These are phyloP conservation scores for Pangasianodon gigas DNA, from an alignment of 2,113 vertebrate genomes.

Conservation along the genomic window DNA sequence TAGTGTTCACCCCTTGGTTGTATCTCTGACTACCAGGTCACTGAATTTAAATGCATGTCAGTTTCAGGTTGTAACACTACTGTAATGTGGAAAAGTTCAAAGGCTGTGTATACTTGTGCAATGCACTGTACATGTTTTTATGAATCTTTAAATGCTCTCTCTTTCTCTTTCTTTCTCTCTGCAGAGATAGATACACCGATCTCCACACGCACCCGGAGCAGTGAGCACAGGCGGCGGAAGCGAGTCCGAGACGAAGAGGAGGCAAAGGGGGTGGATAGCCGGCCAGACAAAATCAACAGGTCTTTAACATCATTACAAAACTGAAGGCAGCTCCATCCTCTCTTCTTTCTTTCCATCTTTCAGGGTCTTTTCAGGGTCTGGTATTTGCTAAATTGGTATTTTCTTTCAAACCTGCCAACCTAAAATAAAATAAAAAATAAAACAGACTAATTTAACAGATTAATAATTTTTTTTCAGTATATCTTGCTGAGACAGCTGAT, in stretches of 20 bases:
- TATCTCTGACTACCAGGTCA: background rate
- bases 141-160: background rate
- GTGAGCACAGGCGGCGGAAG: conserved; percentile 66
- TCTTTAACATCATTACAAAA: conserved; percentile 14
- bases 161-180: background rate
- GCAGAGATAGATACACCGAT: conserved; percentile 52
- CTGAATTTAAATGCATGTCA: background rate
- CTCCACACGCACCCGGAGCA: conserved; percentile 64
- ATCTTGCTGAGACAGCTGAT: background rate
- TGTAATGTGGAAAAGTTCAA: background rate
- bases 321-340: background rate
- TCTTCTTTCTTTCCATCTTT: background rate
- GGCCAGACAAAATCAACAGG: conserved; percentile 57
- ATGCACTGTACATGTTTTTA: background rate
- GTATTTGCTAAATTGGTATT: background rate
- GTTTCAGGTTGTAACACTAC: background rate
- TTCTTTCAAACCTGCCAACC: background rate
- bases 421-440: background rate
- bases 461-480: background rate
- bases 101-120: background rate
- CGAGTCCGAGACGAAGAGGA: conserved; percentile 44
- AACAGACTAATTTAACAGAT: background rate
- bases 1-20: background rate
- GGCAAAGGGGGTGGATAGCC: background rate
- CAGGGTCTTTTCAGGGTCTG: background rate